phyloP scores from a whole-genome alignment of 2,113 vertebrate genomes.

The Sterna hirundo region DNA sequence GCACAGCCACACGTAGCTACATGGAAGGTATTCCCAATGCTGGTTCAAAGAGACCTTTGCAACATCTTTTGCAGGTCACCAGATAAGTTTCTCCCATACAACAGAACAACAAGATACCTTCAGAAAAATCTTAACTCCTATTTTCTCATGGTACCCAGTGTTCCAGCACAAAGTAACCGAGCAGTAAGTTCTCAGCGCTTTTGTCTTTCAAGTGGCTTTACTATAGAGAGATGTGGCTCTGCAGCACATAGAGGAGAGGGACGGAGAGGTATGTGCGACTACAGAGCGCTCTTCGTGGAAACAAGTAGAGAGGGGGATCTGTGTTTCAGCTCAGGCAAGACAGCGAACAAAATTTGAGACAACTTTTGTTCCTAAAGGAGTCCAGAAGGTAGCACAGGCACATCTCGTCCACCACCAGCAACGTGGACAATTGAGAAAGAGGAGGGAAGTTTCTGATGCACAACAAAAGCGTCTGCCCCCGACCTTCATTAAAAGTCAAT shows the following conservation, averaged over 20 bases:
- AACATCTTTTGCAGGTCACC: background rate
- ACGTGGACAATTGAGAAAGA: background rate
- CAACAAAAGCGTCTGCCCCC: background rate
- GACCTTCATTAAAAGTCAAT: slow-evolving; percentile 39
- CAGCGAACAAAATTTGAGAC: background rate
- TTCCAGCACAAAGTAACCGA: background rate
- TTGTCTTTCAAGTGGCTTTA: background rate
- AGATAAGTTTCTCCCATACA: background rate
- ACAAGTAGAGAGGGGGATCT: background rate
- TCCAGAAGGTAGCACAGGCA: background rate
- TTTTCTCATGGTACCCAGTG: background rate
- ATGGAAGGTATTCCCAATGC: background rate
- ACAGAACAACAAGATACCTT: background rate
- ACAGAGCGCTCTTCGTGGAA: background rate
- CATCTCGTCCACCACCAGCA: background rate
- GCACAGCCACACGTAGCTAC: background rate
- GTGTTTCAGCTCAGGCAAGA: background rate
- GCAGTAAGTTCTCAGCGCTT: background rate
- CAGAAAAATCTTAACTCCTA: background rate
- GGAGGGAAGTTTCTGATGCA: background rate
- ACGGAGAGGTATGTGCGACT: background rate
- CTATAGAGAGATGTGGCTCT: background rate
- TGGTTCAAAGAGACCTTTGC: background rate
- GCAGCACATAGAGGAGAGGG: background rate
- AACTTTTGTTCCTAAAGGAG: background rate